Base-by-base conservation (phyloP, 2,888 invertebrate genomes). In the Sarcophaga carnaria region DNA sequence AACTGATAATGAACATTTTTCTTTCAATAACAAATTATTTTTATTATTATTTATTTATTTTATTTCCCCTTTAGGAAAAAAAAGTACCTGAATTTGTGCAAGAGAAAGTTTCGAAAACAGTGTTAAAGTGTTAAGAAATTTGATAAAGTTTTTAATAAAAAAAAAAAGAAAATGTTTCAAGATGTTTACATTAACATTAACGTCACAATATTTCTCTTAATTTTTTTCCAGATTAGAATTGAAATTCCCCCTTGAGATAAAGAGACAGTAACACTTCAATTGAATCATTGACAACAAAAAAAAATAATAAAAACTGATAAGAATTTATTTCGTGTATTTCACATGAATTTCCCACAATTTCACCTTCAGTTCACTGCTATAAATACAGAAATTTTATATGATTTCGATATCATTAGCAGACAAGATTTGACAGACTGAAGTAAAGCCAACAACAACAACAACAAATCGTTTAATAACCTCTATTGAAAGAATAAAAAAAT, bases 301-400 rank as follows among this genome's bases (percentile, higher is more conserved):
- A 37, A 37, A 4, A 27, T 0, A 27, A 27, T 22, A 22, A 22
- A 37, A 37, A 77, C 74, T 78, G 80, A 83, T 86, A 80, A 83
- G 70, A 70, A 49, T 49, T 14, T 49, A 49, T 62, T 20, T 62
- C 59, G 12, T 59, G n/a, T 59, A 59, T 59, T 59, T 17, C 59
- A 59, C 1, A 59, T 59, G 59, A 59, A 1, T 20, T 37, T 37
- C 4, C 49, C 11, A 14, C 14, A 14, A 54, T 17, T 14, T 54
- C 54, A 17, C 54, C 54, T 54, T 54, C 17, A 54, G 4, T 54
- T 54, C 54, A 4, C 4, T 54, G 14, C 54, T 54, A 54, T 62
- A 62, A 62, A 62, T 62, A 62, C 62, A n/a, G n/a, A 62, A 62
- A 22, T 62, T 22, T 20, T 8, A 62, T 10, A 62, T 8, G 10